These are phyloP conservation scores for Pelmatolapia mariae DNA, from an alignment of 2,113 vertebrate genomes.

Conservation along the genomic window DNA sequence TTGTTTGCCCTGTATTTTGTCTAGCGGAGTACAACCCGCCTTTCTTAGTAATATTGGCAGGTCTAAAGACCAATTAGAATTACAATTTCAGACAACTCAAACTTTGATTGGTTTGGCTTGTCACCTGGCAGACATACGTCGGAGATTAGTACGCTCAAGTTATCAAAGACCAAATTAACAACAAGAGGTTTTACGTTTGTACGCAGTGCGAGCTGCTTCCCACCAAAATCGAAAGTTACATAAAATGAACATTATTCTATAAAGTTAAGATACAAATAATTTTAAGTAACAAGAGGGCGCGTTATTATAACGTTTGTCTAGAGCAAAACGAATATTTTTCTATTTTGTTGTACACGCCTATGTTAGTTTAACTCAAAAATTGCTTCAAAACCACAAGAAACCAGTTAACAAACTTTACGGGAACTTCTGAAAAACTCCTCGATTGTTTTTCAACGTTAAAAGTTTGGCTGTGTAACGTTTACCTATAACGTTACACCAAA, in stretches of 20 bases:
- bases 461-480: neutral
- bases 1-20: neutral
- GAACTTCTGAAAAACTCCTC: neutral
- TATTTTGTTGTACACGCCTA: neutral
- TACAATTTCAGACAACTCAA: accelerated
- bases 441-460: neutral
- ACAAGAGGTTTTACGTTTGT: neutral
- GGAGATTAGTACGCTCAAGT: accelerated
- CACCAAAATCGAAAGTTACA: neutral
- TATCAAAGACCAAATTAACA: neutral
- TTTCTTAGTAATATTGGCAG: neutral
- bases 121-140: neutral
- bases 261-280: neutral
- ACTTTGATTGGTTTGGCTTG: neutral
- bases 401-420: neutral
- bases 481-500: neutral
- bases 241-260: neutral
- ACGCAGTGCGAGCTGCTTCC: neutral
- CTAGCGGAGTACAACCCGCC: neutral
- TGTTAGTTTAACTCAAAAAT: neutral
- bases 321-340: neutral
- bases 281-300: neutral
- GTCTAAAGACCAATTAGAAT: neutral
- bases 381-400: neutral
- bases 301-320: neutral